Conservation (phyloP, 2,797 vertebrate genomes). For the Gastrophryne carolinensis region DNA sequence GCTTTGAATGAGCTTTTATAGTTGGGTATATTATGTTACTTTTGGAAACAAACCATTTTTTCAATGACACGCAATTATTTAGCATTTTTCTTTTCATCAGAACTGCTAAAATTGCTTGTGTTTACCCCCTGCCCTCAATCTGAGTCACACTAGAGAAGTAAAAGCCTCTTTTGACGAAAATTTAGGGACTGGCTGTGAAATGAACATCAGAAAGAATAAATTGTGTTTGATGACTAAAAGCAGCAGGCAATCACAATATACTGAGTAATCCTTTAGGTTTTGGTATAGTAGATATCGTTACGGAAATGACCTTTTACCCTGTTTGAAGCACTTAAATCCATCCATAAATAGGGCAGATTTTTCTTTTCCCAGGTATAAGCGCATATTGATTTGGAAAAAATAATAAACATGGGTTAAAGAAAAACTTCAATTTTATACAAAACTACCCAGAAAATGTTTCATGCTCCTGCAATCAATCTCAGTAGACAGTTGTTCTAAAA, state of each 20-base stretch:
- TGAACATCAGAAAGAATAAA: slow-evolving; percentile 29
- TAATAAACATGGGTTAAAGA: no score
- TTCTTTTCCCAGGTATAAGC: neutral
- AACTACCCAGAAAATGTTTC: no score
- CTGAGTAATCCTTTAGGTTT: neutral
- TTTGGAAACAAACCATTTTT: neutral
- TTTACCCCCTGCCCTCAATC: slow-evolving; percentile 44
- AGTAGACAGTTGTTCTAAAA: no score
- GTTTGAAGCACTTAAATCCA: neutral
- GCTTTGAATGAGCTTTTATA: neutral
- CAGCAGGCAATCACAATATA: neutral
- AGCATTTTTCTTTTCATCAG: slow-evolving; percentile 31
- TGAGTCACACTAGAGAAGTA: slow-evolving; percentile 27
- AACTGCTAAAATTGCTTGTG: slow-evolving; percentile 35
- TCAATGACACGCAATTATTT: slow-evolving; percentile 15
- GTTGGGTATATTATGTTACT: neutral
- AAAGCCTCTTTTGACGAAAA: slow-evolving; percentile 24
- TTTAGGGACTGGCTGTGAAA: slow-evolving; percentile 22
- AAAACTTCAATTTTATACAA: no score
- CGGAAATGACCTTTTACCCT: neutral
- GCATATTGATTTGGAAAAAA: no score
- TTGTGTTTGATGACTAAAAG: slow-evolving; percentile 30
- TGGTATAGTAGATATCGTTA: neutral
- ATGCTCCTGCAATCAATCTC: no score
- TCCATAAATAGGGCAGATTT: neutral